Evolutionary conservation across 2,888 invertebrate genomes (phyloP).

Genomic region (Acleris laterana): DNA sequence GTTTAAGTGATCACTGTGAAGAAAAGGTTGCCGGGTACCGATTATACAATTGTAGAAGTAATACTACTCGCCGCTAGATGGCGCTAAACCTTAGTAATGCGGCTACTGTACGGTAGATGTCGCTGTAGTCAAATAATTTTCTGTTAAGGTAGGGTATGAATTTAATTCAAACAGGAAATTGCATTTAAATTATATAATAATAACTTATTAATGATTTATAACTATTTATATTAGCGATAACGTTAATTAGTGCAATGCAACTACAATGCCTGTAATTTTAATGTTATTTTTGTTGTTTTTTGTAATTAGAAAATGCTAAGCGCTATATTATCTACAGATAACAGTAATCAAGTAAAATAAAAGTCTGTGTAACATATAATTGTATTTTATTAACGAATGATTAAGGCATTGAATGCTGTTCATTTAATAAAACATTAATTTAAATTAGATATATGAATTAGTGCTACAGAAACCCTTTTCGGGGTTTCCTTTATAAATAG

Average conservation of each 20-base stretch:
- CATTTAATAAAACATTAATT: too few species aligned
- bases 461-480: too few species aligned
- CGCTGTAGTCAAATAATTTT: not conserved
- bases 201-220: not conserved
- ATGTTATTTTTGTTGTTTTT: not conserved
- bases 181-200: not conserved
- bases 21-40: too few species aligned
- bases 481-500: too few species aligned
- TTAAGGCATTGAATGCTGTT: constrained; percentile 7
- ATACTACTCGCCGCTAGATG: constrained; percentile 15
- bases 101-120: constrained; percentile 20
- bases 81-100: not conserved
- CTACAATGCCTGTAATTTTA: constrained; percentile 60
- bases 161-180: constrained; percentile 8
- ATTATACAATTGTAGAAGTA: too few species aligned
- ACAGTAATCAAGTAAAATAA: constrained; percentile 22
- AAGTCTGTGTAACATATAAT: constrained; percentile 44
- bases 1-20: too few species aligned
- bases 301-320: not conserved
- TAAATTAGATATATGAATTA: too few species aligned
- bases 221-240: constrained; percentile 5
- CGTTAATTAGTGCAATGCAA: constrained; percentile 57
- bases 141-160: not conserved
- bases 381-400: constrained; percentile 43
- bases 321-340: constrained; percentile 8